phyloP scores from a whole-genome alignment of 2,113 vertebrate species.

The Danio rerio region GRCz12tu NC_133187.1:34341001-34341500 shows the following conservation, averaged over 20 bases:
- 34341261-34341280: neutral
- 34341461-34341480: neutral
- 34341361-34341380: neutral
- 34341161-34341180: neutral
- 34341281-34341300: neutral
- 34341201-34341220: constrained; percentile 11
- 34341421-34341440: neutral
- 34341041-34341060: constrained; percentile 22
- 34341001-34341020: constrained; percentile 26
- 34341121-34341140: constrained; percentile 34
- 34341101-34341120: constrained; percentile 42
- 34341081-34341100: constrained; percentile 30
- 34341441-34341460: neutral
- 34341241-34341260: constrained; percentile 20
- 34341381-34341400: neutral
- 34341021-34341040: constrained; percentile 38
- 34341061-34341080: constrained; percentile 14
- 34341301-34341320: neutral
- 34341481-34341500: neutral
- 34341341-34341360: neutral
- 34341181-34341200: neutral
- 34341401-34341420: neutral
- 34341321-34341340: neutral
- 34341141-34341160: neutral
- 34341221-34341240: constrained; percentile 2